Base-by-base conservation (phyloP, 1,140 invertebrate genomes). In the Drosophila albomicans region DNA sequence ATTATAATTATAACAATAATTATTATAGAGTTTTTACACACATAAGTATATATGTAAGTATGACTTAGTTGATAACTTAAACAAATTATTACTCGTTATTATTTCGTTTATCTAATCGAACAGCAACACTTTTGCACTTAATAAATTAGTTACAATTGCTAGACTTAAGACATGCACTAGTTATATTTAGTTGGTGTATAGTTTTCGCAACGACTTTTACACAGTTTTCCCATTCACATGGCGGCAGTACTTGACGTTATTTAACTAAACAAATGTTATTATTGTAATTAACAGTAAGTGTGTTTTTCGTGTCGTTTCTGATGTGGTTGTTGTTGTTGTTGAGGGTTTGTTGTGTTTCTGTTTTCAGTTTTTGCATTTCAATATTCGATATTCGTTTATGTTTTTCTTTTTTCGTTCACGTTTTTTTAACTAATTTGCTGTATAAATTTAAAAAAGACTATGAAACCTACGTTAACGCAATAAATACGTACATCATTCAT, bases 391-490 rank as follows among this genome's bases (percentile, higher is more conserved):
- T 52, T 30, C 49, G 25, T 30, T 30, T n/a, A 28, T 25, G 8
- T 5, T 41, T 51, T 45, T 58, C 35, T 10, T 38, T 48, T 58
- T 28, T 46, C 15, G 5, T 43, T 54, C n/a, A 38, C 35, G 35
- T 38, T 38, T 13, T 65, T 57, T 69, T 71, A 78, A 59, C 59
- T 76, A 76, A 62, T 63, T 25, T 61, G 20, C 45, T 57, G 48
- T 73, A 88, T 69, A 89, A 81, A 69, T 56, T 87, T 78, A 75
- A 82, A 88, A 85, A 81, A 70, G 65, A 79, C 79, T 89, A 87
- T 88, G 81, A 88, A 84, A 88, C 85, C 84, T 88, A 88, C 78
- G 51, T 52, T 79, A 86, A 86, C 79, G 45, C 68, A 80, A 51
- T 64, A 43, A 16, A 78, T 81, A 87, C 84, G 76, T 79, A 62